phyloP scores from a whole-genome alignment of 2,888 invertebrate genomes.

The Eledona agricola region DNA sequence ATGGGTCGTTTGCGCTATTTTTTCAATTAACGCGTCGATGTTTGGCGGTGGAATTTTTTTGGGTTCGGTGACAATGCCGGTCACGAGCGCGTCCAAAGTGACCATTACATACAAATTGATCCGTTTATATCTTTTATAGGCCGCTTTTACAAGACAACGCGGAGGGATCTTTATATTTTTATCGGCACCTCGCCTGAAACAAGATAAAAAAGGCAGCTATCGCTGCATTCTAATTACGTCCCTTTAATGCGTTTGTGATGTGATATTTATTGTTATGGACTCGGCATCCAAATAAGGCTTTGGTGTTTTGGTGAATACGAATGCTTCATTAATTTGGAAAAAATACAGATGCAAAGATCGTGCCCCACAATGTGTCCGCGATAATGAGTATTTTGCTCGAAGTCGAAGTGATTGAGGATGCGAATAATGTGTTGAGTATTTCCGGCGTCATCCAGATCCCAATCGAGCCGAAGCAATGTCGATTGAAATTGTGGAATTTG shows the following conservation, averaged over 20 bases:
- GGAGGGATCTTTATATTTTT: slow-evolving; percentile 45
- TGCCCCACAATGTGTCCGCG: slow-evolving; percentile 9
- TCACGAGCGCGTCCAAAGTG: slow-evolving; percentile 57
- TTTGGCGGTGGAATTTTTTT: too few species aligned
- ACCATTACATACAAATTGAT: slow-evolving; percentile 59
- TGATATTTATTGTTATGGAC: slow-evolving; percentile 38
- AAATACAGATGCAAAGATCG: slow-evolving; percentile 27
- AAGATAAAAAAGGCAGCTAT: slow-evolving; percentile 46
- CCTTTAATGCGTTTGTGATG: slow-evolving; percentile 24
- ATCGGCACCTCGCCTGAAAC: slow-evolving; percentile 48
- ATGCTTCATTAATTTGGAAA: slow-evolving; percentile 31
- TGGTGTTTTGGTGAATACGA: slow-evolving; percentile 29
- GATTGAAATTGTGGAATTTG: slow-evolving; percentile 37
- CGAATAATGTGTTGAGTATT: too few species aligned
- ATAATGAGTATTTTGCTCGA: not conserved
- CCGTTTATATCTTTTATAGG: slow-evolving; percentile 51
- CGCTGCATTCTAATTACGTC: slow-evolving; percentile 41
- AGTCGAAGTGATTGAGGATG: too few species aligned
- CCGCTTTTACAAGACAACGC: slow-evolving; percentile 42
- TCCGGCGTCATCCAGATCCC: slow-evolving; percentile 1
- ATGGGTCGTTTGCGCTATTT: not conserved
- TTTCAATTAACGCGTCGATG: slow-evolving; percentile 1
- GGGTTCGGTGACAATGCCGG: slow-evolving; percentile 44
- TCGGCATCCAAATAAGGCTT: slow-evolving; percentile 14
- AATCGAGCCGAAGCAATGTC: slow-evolving; percentile 8